A percentile compares a stretch with the other conserved stretches of the same genome.
These are phyloP conservation scores for Octonoba sinensis DNA, from an alignment of 2,888 invertebrate species.

Conservation along the genomic window DNA sequence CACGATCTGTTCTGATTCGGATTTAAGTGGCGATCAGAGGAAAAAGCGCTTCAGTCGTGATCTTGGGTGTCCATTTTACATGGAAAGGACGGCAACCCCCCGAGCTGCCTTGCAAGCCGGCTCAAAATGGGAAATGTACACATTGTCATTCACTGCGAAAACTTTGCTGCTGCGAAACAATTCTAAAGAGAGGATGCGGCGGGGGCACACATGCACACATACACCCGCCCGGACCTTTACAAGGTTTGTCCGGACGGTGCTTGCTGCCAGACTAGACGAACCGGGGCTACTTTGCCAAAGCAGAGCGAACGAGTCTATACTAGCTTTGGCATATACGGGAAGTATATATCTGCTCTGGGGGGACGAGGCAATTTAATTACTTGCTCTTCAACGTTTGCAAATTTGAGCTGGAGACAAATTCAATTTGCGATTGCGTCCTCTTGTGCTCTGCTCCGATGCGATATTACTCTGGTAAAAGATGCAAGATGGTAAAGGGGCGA, in stretches of 20 bases:
- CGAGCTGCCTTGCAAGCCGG: background rate
- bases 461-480: slow-evolving; percentile 45
- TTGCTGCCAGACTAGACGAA: background rate
- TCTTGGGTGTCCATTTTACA: slow-evolving; percentile 3
- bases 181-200: slow-evolving; percentile 13
- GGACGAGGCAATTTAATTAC: slow-evolving; percentile 60
- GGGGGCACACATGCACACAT: slow-evolving; percentile 28
- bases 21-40: background rate
- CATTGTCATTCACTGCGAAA: slow-evolving; percentile 62
- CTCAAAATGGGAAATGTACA: slow-evolving; percentile 54
- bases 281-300: slow-evolving; percentile 34
- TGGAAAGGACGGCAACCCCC: slow-evolving; percentile 10
- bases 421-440: slow-evolving; percentile 50
- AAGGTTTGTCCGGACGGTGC: slow-evolving; percentile 43
- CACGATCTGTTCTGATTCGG: too few relatives aligned
- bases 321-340: slow-evolving; percentile 18
- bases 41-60: slow-evolving; percentile 12
- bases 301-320: background rate
- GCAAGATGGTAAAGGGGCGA: slow-evolving; percentile 11
- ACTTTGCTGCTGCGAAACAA: slow-evolving; percentile 27
- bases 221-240: slow-evolving; percentile 15
- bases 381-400: slow-evolving; percentile 62
- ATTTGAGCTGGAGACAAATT: slow-evolving; percentile 63
- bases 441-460: slow-evolving; percentile 21
- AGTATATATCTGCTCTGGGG: slow-evolving; percentile 37